Base-by-base conservation (phyloP, 2,888 invertebrate species). In the Cantharis rufa region DNA sequence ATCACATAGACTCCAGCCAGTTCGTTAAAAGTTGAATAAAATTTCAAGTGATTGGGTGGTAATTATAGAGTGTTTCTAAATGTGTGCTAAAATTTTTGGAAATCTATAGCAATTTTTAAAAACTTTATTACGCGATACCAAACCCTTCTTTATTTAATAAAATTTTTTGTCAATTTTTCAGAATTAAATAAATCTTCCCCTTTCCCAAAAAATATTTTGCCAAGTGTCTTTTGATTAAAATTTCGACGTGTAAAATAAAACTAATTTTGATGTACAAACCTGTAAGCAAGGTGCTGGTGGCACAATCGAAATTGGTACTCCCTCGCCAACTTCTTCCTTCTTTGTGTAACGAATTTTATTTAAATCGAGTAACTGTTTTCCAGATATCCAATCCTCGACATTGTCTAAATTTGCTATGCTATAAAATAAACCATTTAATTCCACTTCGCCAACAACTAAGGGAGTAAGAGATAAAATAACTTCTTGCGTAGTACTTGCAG, bases 261-360 rank as follows among this genome's bases (percentile, higher is more conserved):
- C 21, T 21, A 21, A 21, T 21, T 21, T 21, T 21, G 13, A 4
- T n/a, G n/a, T 71, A 62, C 78, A 85, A 88, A 94, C 95, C 91
- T 95, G 94, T 84, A 98, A 89, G 84, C 94, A 93, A 0, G 98
- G 96, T 79, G 96, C 93, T 80, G 93, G 92, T 13, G 95, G 93
- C 68, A 94, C 92, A 71, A 98, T 91, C 79, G 91, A 91, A 74
- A 97, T 92, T 81, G 93, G 91, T 72, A 98, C 89, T 80, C 95
- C 90, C 11, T 62, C 70, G 32, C 88, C 88, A 77, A 90, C 90
- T 76, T 90, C 90, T 78, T 90, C 90, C 13, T 88, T 87, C 77
- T 89, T 89, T 83, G 91, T 92, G 15, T 91, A 88, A 80, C 90
- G 86, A 82, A 91, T 89, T 79, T 92, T 89, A 81, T 88, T 89